A percentile compares a stretch with the other conserved stretches of the same genome.
These are phyloP conservation scores for Chionodraco myersi DNA, from an alignment of 2,113 vertebrate species.

Conservation along the genomic window DNA sequence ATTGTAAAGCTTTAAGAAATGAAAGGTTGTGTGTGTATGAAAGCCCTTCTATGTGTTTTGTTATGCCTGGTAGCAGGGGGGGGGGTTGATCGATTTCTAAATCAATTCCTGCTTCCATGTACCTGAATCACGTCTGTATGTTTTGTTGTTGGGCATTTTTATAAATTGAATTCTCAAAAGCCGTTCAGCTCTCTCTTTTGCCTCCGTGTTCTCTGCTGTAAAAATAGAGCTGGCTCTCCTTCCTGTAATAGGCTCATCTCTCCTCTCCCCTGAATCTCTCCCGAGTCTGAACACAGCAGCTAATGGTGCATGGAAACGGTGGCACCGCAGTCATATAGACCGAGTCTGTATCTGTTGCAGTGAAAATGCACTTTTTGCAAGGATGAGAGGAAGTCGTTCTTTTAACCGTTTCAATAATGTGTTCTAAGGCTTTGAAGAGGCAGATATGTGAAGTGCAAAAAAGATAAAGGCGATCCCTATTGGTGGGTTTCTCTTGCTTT, in stretches of 20 bases:
- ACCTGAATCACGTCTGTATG: slow-evolving; percentile 18
- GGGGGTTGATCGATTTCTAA: slow-evolving; percentile 30
- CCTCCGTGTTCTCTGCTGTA: slow-evolving; percentile 33
- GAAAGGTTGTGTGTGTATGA: too few relatives aligned
- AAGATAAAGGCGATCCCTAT: background rate
- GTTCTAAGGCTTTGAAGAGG: slow-evolving; percentile 2
- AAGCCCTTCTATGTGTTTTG: too few relatives aligned
- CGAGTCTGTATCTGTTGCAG: slow-evolving; percentile 32
- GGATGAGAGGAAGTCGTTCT: slow-evolving; percentile 42
- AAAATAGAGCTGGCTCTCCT: slow-evolving; percentile 45
- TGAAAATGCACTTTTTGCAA: slow-evolving; percentile 58
- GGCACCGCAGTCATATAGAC: slow-evolving; percentile 56
- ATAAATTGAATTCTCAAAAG: slow-evolving; percentile 49
- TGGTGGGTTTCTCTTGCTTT: background rate
- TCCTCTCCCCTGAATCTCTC: slow-evolving; percentile 60
- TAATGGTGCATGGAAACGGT: slow-evolving; percentile 77
- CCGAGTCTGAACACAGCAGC: slow-evolving; percentile 73
- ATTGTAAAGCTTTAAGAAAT: too few relatives aligned
- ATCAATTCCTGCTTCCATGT: slow-evolving; percentile 31
- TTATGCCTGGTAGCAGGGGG: background rate
- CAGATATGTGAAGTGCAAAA: slow-evolving; percentile 8
- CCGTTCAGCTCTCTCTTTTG: slow-evolving; percentile 28
- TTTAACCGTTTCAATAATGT: slow-evolving; percentile 24
- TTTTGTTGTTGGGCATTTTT: slow-evolving; percentile 43
- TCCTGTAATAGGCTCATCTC: slow-evolving; percentile 71